Conservation (phyloP, 2,888 invertebrate species). For the Acanthoscelides obtectus region DNA sequence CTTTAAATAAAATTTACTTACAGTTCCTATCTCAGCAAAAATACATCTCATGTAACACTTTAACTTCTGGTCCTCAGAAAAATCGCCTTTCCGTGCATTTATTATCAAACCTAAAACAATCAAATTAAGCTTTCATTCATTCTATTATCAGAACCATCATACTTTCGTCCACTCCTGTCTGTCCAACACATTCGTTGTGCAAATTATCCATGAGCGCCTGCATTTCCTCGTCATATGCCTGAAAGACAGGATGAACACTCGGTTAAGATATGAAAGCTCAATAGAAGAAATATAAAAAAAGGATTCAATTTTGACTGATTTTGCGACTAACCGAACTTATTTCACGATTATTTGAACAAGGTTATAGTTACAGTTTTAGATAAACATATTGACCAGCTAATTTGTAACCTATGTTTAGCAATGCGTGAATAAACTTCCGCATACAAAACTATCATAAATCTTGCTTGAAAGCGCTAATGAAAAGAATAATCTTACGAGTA, state of each 20-base stretch:
- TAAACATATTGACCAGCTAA: no score
- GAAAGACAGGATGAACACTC: not conserved
- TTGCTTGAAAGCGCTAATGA: no score
- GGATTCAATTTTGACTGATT: no score
- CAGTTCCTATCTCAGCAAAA: slow-evolving; percentile 19
- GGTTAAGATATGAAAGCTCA: not conserved
- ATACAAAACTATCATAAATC: no score
- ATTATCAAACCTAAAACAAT: not conserved
- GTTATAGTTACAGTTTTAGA: no score
- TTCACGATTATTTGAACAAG: no score
- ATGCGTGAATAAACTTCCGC: no score
- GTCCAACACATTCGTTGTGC: slow-evolving; percentile 15
- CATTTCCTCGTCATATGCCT: slow-evolving; percentile 7
- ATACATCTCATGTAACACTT: slow-evolving; percentile 44
- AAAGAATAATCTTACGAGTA: no score
- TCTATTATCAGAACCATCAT: slow-evolving; percentile 1
- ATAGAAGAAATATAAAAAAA: not conserved
- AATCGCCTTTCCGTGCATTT: slow-evolving; percentile 36
- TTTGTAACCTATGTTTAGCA: no score
- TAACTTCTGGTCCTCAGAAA: slow-evolving; percentile 33
- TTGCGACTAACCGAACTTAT: no score
- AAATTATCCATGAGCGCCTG: slow-evolving; percentile 18
- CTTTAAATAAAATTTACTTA: slow-evolving; percentile 10
- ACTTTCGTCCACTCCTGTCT: slow-evolving; percentile 22
- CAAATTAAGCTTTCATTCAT: not conserved